These are phyloP conservation scores for Acipenser oxyrinchus DNA, from an alignment of 2,797 vertebrate genomes.

Conservation along the genomic window DNA sequence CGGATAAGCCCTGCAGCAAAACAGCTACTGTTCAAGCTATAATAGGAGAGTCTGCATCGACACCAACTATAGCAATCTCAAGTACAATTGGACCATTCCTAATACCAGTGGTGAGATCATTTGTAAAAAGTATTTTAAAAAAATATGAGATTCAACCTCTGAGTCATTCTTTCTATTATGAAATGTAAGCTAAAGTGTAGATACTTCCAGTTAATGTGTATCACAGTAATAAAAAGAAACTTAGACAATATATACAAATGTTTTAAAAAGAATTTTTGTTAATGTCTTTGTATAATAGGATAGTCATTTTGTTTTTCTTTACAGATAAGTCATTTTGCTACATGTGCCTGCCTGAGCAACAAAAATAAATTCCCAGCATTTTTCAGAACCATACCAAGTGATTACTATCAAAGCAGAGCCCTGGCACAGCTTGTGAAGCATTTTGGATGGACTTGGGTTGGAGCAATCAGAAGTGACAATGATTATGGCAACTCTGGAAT, in stretches of 20 bases:
- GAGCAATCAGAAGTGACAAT: slow-evolving; percentile 41
- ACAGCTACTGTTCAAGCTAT: not conserved
- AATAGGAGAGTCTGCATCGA: not conserved
- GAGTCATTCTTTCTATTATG: no score
- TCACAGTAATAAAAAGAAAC: no score
- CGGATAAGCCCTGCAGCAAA: not conserved
- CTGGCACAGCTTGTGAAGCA: slow-evolving; percentile 41
- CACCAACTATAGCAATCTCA: not conserved
- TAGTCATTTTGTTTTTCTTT: not conserved
- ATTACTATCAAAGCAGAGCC: slow-evolving; percentile 44
- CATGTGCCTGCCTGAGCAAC: slow-evolving; percentile 43
- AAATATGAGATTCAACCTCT: no score
- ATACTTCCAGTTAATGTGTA: no score
- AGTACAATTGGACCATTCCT: not conserved
- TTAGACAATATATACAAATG: not conserved
- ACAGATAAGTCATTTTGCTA: slow-evolving; percentile 47
- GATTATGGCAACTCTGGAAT: slow-evolving; percentile 46
- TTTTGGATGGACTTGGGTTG: slow-evolving; percentile 47
- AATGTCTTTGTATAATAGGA: not conserved
- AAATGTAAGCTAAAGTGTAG: no score
- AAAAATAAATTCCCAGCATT: slow-evolving; percentile 39
- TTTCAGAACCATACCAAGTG: slow-evolving; percentile 47
- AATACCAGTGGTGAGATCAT: not conserved
- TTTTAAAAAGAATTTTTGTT: not conserved
- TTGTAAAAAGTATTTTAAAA: not conserved